phyloP scores from a whole-genome alignment of 2,797 vertebrate species.

The Ambastaia sidthimunki region DNA sequence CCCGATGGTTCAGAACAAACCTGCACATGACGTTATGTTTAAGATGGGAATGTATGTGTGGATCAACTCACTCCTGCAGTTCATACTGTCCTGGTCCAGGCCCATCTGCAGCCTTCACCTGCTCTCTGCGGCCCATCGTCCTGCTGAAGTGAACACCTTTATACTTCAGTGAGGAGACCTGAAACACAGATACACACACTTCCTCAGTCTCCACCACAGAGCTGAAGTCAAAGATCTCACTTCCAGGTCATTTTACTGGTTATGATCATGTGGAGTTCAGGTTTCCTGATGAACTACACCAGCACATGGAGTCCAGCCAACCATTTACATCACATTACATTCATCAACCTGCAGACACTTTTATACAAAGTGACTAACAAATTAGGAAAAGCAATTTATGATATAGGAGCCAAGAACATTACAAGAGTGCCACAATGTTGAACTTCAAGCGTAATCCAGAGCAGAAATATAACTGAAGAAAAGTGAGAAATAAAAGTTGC shows the following conservation, averaged over 20 bases:
- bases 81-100: slow-evolving; percentile 76
- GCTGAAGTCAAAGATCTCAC: not conserved
- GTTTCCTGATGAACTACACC: not conserved
- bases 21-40: not conserved
- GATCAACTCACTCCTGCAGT: slow-evolving; percentile 69
- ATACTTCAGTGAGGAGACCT: slow-evolving; percentile 70
- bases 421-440: not conserved
- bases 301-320: not conserved
- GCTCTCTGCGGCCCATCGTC: slow-evolving; percentile 66
- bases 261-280: not conserved
- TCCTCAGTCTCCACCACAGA: not conserved
- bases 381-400: not conserved
- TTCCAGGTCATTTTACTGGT: no score
- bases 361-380: not conserved
- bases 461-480: not conserved
- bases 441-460: not conserved
- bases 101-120: slow-evolving; percentile 56
- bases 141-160: slow-evolving; percentile 77
- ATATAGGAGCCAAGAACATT: not conserved
- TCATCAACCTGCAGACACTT: not conserved
- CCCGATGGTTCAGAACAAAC: slow-evolving; percentile 1
- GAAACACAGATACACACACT: slow-evolving; percentile 1
- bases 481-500: no score
- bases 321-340: not conserved
- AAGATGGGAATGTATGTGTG: not conserved